These are phyloP conservation scores for Acanthochromis polyacanthus DNA, from an alignment of 2,113 vertebrate species.

Conservation along the genomic window DNA sequence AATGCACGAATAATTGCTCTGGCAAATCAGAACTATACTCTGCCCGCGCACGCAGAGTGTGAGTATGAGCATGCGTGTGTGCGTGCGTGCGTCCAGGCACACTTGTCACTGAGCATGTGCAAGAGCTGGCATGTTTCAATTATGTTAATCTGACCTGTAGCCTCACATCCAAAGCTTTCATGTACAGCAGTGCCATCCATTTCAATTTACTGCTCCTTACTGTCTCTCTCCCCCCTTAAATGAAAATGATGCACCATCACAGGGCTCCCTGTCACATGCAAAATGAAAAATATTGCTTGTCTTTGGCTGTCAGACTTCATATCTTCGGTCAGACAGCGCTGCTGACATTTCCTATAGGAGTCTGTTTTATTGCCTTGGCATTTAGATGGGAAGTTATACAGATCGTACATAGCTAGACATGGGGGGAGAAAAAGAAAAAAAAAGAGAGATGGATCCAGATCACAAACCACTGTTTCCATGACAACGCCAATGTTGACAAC, in stretches of 20 bases:
- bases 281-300: slow-evolving; percentile 48
- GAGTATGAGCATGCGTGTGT: background rate
- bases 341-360: slow-evolving; percentile 72
- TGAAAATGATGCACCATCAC: slow-evolving; percentile 23
- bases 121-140: slow-evolving; percentile 13
- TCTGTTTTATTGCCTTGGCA: slow-evolving; percentile 67
- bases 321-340: slow-evolving; percentile 14
- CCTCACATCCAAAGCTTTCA: slow-evolving; percentile 25
- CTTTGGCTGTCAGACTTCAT: slow-evolving; percentile 44
- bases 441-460: slow-evolving; percentile 46
- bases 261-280: slow-evolving; percentile 29
- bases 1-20: background rate
- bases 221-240: slow-evolving; percentile 16
- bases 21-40: slow-evolving; percentile 11
- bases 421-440: no score
- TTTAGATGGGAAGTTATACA: slow-evolving; percentile 54
- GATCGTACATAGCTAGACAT: slow-evolving; percentile 24
- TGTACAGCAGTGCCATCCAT: slow-evolving; percentile 17
- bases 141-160: slow-evolving; percentile 21
- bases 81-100: background rate
- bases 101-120: slow-evolving; percentile 2
- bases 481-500: slow-evolving; percentile 72
- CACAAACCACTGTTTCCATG: slow-evolving; percentile 75
- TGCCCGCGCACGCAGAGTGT: slow-evolving; percentile 3
- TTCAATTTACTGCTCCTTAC: slow-evolving; percentile 26